A percentile compares a stretch with the other conserved stretches of the same genome.
Conservation (phyloP, 1,140 invertebrate genomes). For the Hyposmocoma kahamanoa region DNA sequence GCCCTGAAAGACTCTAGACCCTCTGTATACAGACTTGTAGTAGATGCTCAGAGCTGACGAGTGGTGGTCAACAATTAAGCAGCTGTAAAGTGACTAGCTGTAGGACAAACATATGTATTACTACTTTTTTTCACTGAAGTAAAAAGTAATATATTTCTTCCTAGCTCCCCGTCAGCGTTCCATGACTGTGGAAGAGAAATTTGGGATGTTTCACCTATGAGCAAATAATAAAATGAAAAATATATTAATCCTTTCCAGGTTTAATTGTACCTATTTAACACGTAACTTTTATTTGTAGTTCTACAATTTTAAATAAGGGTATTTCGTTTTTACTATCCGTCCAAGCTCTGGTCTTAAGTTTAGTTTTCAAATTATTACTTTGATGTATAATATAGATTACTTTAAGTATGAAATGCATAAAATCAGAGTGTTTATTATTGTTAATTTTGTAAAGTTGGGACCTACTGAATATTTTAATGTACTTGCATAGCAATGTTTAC, state of each 20-base stretch:
- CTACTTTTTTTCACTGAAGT: neutral
- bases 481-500: too few species aligned
- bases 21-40: too few species aligned
- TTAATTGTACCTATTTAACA: neutral
- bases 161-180: neutral
- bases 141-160: neutral
- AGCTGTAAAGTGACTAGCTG: neutral
- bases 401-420: slow-evolving; percentile 1
- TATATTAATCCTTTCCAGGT: neutral
- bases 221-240: neutral
- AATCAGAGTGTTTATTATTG: slow-evolving; percentile 16
- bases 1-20: too few species aligned
- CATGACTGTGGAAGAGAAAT: neutral
- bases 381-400: neutral
- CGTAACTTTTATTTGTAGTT: neutral
- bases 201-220: neutral
- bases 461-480: too few species aligned
- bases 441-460: slow-evolving; percentile 19
- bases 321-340: slow-evolving; percentile 16
- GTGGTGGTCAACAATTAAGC: neutral
- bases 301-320: slow-evolving; percentile 8
- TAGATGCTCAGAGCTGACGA: too few species aligned
- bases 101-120: neutral
- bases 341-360: slow-evolving; percentile 30
- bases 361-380: slow-evolving; percentile 14